Conservation (phyloP, 2,113 vertebrate genomes). For the Pluvianellus socialis region DNA sequence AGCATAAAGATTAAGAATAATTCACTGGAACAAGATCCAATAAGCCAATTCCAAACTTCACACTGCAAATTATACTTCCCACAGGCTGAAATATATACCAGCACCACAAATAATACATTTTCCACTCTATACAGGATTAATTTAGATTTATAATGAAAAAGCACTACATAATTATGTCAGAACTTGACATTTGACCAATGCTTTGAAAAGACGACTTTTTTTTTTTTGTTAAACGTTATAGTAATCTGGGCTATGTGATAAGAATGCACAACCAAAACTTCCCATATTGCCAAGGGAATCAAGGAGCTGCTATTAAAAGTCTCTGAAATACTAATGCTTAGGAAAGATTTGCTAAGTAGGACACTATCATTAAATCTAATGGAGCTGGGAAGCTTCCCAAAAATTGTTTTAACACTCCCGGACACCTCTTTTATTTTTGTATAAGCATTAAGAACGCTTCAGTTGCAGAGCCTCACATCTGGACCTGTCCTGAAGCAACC, state of each 20-base stretch:
- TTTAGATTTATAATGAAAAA: background rate
- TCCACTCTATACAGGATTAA: background rate
- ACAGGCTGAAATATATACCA: background rate
- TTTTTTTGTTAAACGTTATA: background rate
- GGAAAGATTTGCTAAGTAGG: conserved; percentile 44
- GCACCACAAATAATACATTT: background rate
- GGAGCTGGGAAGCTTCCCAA: conserved; percentile 31
- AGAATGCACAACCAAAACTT: background rate
- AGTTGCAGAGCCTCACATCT: background rate
- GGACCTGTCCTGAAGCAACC: background rate
- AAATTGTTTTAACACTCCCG: background rate
- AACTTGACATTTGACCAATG: background rate
- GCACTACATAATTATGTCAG: background rate
- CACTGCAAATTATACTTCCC: background rate
- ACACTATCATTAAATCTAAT: conserved; percentile 17
- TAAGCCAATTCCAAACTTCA: conserved; percentile 5
- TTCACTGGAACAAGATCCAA: background rate
- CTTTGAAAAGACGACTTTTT: background rate
- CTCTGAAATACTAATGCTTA: conserved; percentile 21
- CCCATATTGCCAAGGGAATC: conserved; percentile 1
- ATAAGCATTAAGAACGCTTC: background rate
- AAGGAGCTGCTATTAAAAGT: conserved; percentile 36
- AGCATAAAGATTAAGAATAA: background rate
- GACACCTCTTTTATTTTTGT: background rate
- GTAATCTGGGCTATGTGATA: conserved; percentile 16